Evolutionary conservation across 1,140 invertebrate genomes (phyloP).

Genomic region (Lysiphlebus fabarum): DNA sequence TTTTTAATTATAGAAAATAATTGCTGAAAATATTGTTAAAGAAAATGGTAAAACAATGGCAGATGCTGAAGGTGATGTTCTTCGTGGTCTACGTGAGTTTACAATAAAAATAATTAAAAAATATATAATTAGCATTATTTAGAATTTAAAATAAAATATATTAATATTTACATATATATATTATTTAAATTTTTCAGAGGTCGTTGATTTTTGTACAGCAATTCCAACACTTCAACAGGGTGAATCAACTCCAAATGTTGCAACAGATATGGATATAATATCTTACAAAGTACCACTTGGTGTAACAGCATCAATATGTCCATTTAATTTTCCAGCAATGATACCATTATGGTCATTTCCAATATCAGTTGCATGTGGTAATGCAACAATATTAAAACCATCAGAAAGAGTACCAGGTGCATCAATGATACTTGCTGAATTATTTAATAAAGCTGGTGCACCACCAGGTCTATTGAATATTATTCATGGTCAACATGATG

Average conservation of each 20-base stretch:
- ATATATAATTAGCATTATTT: conserved; percentile 10
- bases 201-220: conserved; percentile 94
- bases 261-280: conserved; percentile 90
- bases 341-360: conserved; percentile 99
- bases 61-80: conserved; percentile 97
- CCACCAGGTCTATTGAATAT: conserved; percentile 94
- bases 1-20: conserved; percentile 60
- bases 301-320: conserved; percentile 81
- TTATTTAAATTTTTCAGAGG: conserved; percentile 63
- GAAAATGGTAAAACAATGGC: conserved; percentile 97
- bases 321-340: conserved; percentile 99
- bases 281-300: conserved; percentile 89
- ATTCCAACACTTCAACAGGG: conserved; percentile 90
- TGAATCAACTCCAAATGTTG: conserved; percentile 86
- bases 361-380: conserved; percentile 86
- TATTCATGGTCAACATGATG: conserved; percentile 90
- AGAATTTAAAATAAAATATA: conserved; percentile 4
- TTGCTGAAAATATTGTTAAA: conserved; percentile 88
- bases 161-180: conserved; percentile 4
- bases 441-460: conserved; percentile 85
- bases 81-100: conserved; percentile 92
- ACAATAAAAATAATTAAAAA: conserved; percentile 14
- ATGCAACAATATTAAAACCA: conserved; percentile 78
- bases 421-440: conserved; percentile 88
- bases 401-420: conserved; percentile 97